Evolutionary conservation across 2,797 vertebrate genomes (phyloP).

Genomic region (Podargus strigoides): DNA sequence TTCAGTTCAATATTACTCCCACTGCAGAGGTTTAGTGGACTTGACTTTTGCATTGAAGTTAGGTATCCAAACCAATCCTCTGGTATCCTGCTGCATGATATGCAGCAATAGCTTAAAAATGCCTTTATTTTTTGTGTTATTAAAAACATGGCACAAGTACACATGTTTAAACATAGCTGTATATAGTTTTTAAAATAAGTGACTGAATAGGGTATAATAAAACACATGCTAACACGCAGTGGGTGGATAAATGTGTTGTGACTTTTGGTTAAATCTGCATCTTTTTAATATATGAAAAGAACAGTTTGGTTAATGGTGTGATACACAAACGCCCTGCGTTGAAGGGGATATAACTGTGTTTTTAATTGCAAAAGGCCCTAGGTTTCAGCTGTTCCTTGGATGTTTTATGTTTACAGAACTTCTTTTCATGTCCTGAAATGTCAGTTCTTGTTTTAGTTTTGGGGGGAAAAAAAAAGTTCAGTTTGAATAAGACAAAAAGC

Average conservation of each 20-base stretch:
- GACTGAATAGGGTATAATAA: conserved; percentile 47
- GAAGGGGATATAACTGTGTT: conserved; percentile 58
- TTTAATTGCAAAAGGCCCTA: conserved; percentile 22
- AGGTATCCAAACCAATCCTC: conserved; percentile 12
- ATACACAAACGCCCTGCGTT: background rate
- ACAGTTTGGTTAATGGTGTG: background rate
- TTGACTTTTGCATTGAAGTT: conserved; percentile 17
- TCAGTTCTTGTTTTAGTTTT: conserved; percentile 44
- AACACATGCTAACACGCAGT: conserved; percentile 42
- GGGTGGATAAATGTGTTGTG: conserved; percentile 49
- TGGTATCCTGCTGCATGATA: conserved; percentile 32
- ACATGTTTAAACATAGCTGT: conserved; percentile 65
- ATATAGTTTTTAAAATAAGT: conserved; percentile 67
- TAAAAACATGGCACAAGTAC: conserved; percentile 50
- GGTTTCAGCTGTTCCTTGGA: conserved; percentile 47
- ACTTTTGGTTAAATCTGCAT: conserved; percentile 46
- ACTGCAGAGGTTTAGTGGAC: background rate
- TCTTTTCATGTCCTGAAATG: conserved; percentile 22
- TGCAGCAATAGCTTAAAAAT: conserved; percentile 38
- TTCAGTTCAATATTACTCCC: conserved; percentile 13
- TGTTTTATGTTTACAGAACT: conserved; percentile 57
- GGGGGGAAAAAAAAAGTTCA: background rate
- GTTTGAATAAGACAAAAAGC: conserved; percentile 54
- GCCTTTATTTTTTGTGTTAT: conserved; percentile 63
- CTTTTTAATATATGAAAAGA: conserved; percentile 28